A percentile compares a stretch with the other conserved stretches of the same genome.
These are phyloP conservation scores for Onychostruthus taczanowskii DNA, from an alignment of 2,113 vertebrate species.

Conservation along the genomic window DNA sequence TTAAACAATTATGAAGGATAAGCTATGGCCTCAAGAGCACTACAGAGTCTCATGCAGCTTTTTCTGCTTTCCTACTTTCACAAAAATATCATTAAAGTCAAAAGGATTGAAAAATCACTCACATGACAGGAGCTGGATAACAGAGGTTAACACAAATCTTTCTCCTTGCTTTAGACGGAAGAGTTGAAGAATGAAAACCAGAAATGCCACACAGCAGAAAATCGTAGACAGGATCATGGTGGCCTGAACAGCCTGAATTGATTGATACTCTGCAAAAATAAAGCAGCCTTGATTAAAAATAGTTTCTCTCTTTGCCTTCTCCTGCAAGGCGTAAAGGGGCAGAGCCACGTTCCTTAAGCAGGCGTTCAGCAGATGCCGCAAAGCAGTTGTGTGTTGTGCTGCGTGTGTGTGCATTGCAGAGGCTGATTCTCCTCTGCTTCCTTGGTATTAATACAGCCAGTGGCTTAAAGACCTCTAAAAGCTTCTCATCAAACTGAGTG, in stretches of 20 bases:
- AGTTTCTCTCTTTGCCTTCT: not conserved
- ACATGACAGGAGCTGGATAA: constrained; percentile 92
- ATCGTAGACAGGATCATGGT: constrained; percentile 90
- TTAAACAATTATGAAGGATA: not conserved
- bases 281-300: not conserved
- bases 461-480: not conserved
- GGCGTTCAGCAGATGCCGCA: not conserved
- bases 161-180: constrained; percentile 96
- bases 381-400: not conserved
- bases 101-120: constrained; percentile 57
- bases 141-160: constrained; percentile 87
- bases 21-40: not conserved
- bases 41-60: not conserved
- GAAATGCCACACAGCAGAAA: constrained; percentile 88
- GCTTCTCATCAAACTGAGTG: not conserved
- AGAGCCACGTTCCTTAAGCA: not conserved
- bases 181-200: constrained; percentile 94
- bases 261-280: constrained; percentile 76
- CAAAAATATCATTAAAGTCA: not conserved
- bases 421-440: not conserved
- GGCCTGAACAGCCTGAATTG: constrained; percentile 88
- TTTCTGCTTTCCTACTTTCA: not conserved
- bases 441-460: not conserved
- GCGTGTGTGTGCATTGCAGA: not conserved
- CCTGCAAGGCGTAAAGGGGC: not conserved